Conservation (phyloP, 2,797 vertebrate genomes). For the Coregonus ussuriensis region DNA sequence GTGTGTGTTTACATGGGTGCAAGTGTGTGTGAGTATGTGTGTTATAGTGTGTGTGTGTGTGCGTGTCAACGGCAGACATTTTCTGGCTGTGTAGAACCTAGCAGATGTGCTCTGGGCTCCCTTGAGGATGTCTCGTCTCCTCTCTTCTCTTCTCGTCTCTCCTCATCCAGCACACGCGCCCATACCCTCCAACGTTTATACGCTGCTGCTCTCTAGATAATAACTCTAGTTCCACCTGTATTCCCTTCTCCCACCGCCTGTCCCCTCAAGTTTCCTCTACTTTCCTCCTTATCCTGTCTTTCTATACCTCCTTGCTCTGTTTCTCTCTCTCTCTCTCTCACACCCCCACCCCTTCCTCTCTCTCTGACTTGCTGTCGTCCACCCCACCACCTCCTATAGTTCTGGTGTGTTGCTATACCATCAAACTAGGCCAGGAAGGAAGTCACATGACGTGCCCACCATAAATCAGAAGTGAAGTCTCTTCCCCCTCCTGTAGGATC, state of each 20-base stretch:
- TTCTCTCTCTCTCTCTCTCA: slow-evolving; percentile 6
- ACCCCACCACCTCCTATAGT: slow-evolving; percentile 22
- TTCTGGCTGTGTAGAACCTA: slow-evolving; percentile 62
- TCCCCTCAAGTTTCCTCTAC: slow-evolving; percentile 18
- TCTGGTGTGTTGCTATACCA: slow-evolving; percentile 21
- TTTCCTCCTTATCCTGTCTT: background rate
- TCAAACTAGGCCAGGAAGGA: slow-evolving; percentile 3
- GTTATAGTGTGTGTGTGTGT: slow-evolving; percentile 18
- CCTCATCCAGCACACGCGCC: slow-evolving; percentile 45
- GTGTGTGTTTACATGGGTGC: background rate
- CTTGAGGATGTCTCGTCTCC: slow-evolving; percentile 54
- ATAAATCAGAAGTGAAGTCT: slow-evolving; percentile 7
- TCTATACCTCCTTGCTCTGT: no score
- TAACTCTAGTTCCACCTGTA: slow-evolving; percentile 48
- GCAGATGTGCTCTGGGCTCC: slow-evolving; percentile 75
- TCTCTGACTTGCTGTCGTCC: slow-evolving; percentile 1
- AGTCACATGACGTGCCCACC: background rate
- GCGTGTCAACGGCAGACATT: slow-evolving; percentile 21
- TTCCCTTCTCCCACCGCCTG: slow-evolving; percentile 42
- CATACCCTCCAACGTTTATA: slow-evolving; percentile 65
- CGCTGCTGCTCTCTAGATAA: slow-evolving; percentile 65
- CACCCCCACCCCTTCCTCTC: background rate
- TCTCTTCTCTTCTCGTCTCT: background rate
- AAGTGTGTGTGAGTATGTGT: slow-evolving; percentile 20
- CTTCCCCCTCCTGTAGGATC: slow-evolving; percentile 39